Conservation (phyloP, 2,113 vertebrate genomes). For the Phaethornis superciliosus region DNA sequence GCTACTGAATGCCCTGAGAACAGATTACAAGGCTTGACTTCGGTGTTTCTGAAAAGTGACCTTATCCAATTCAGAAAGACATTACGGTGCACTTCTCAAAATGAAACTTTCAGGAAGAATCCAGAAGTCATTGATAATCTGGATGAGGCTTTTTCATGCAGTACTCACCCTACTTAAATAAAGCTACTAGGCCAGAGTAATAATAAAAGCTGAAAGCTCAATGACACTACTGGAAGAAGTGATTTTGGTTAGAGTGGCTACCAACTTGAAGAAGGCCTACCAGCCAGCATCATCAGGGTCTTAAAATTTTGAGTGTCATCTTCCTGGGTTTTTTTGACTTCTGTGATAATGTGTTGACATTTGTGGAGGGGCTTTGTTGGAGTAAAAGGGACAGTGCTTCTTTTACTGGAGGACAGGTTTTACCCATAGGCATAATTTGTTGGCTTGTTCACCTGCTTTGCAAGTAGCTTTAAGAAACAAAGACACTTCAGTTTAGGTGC, state of each 20-base stretch:
- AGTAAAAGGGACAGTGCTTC: background rate
- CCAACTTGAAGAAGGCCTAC: background rate
- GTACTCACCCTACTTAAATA: background rate
- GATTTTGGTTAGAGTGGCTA: background rate
- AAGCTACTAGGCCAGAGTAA: background rate
- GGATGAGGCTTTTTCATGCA: background rate
- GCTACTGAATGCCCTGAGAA: background rate
- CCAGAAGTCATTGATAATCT: background rate
- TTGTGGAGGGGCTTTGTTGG: background rate
- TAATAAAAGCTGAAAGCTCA: background rate
- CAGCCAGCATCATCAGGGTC: accelerated
- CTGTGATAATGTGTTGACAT: background rate
- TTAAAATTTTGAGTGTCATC: background rate
- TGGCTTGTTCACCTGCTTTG: background rate
- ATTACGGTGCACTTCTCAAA: background rate
- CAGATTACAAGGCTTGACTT: background rate
- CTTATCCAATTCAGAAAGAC: background rate
- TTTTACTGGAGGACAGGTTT: background rate
- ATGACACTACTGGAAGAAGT: background rate
- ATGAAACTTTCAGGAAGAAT: background rate
- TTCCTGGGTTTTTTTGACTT: background rate
- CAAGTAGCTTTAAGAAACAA: background rate
- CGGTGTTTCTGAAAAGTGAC: background rate
- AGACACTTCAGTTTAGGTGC: background rate
- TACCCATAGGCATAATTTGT: background rate